A percentile compares a stretch with the other conserved stretches of the same genome.
Evolutionary conservation across 2,888 invertebrate species (phyloP).

Genomic region (Gibbula magus): DNA sequence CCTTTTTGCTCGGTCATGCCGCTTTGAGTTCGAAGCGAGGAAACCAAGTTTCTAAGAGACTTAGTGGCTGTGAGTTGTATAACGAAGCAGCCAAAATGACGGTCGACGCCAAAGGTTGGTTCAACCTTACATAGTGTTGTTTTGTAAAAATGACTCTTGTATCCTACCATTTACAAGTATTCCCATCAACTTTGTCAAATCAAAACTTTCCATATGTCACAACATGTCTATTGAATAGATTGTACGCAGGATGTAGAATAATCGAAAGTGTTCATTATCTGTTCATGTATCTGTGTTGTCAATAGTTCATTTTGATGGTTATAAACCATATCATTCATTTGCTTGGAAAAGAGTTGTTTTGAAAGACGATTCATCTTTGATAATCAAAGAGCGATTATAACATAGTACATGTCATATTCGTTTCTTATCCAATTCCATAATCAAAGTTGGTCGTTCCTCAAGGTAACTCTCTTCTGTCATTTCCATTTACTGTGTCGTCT

Average conservation of each 20-base stretch:
- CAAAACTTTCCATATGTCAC: slow-evolving; percentile 22
- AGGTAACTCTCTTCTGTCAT: neutral
- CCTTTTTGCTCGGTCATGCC: slow-evolving; percentile 18
- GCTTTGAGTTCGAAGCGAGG: neutral
- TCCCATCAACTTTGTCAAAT: slow-evolving; percentile 25
- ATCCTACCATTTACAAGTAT: slow-evolving; percentile 24
- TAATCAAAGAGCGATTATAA: neutral
- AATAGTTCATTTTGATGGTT: slow-evolving; percentile 19
- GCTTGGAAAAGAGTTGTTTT: slow-evolving; percentile 12
- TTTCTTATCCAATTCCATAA: slow-evolving; percentile 10
- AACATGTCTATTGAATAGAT: slow-evolving; percentile 24
- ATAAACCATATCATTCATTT: slow-evolving; percentile 22
- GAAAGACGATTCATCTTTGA: neutral
- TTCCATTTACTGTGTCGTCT: neutral
- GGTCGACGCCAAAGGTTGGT: slow-evolving; percentile 18
- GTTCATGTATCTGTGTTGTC: slow-evolving; percentile 19
- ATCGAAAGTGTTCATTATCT: slow-evolving; percentile 22
- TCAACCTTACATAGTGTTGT: slow-evolving; percentile 23
- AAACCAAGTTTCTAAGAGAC: slow-evolving; percentile 20
- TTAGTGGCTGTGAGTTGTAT: neutral
- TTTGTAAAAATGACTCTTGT: slow-evolving; percentile 24
- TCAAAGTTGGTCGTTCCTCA: slow-evolving; percentile 1
- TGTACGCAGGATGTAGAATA: slow-evolving; percentile 19
- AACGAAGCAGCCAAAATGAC: slow-evolving; percentile 8
- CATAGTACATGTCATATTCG: neutral